These are phyloP conservation scores for Eidolon helvum DNA, from an alignment of 2,113 vertebrate species.

Conservation along the genomic window DNA sequence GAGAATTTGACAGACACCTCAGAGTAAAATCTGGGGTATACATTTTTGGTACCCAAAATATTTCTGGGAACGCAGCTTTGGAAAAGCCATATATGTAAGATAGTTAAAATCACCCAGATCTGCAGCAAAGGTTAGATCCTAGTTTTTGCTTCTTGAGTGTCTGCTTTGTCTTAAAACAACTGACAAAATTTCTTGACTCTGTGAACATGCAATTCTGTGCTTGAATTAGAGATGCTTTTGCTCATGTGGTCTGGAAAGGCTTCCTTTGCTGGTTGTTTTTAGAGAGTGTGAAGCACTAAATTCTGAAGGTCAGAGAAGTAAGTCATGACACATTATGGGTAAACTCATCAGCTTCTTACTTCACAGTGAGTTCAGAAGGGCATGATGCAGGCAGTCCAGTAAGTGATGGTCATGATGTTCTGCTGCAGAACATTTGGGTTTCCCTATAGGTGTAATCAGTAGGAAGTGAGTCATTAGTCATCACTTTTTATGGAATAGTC, in stretches of 20 bases:
- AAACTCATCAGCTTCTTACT: constrained; percentile 44
- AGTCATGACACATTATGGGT: constrained; percentile 48
- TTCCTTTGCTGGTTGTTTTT: constrained; percentile 51
- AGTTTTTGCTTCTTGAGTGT: constrained; percentile 4
- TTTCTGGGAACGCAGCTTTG: neutral
- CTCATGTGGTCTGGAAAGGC: neutral
- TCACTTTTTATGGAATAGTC: constrained; percentile 68
- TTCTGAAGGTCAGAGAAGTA: constrained; percentile 66
- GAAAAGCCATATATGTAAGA: neutral
- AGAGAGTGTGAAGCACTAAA: constrained; percentile 30
- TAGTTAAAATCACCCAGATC: neutral
- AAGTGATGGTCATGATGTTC: constrained; percentile 61
- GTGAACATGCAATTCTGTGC: neutral
- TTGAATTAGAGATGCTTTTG: constrained; percentile 27
- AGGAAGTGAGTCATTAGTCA: constrained; percentile 72
- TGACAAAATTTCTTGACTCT: neutral
- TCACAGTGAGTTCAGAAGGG: constrained; percentile 46
- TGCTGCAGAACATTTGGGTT: constrained; percentile 63
- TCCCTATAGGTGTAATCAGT: constrained; percentile 69
- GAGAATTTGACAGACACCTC: neutral
- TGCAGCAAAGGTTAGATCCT: neutral
- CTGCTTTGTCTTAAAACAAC: constrained; percentile 49
- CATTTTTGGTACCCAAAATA: neutral
- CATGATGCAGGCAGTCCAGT: constrained; percentile 58
- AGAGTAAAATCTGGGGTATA: neutral